phyloP scores from a whole-genome alignment of 2,888 invertebrate species.

The Metalampra italica region DNA sequence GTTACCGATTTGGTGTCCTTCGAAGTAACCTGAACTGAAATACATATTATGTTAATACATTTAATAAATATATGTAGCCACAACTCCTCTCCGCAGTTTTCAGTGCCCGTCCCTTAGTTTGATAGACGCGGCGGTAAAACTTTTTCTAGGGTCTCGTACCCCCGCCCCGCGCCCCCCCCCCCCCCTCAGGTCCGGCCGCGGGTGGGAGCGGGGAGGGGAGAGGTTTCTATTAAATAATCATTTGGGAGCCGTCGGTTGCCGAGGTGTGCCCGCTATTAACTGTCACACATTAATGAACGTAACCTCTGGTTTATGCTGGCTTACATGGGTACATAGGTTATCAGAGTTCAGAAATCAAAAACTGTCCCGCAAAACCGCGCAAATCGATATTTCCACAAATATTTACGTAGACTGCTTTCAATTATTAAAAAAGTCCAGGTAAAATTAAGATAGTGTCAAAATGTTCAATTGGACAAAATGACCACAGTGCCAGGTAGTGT shows the following conservation, averaged over 20 bases:
- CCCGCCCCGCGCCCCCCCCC: conserved; percentile 69
- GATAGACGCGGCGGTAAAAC: conserved; percentile 64
- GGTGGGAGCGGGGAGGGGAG: conserved; percentile 42
- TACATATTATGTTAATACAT: too few relatives aligned
- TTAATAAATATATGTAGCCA: too few relatives aligned
- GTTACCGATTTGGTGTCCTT: too few relatives aligned
- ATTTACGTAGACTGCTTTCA: too few relatives aligned
- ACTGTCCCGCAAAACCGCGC: too few relatives aligned
- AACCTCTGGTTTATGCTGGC: conserved; percentile 27
- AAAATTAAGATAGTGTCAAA: too few relatives aligned
- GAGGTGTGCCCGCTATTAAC: conserved; percentile 56
- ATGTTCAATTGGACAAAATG: too few relatives aligned
- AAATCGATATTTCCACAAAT: too few relatives aligned
- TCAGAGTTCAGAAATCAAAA: too few relatives aligned
- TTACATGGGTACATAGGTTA: conserved; percentile 5
- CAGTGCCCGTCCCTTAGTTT: conserved; percentile 46
- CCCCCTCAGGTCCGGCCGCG: conserved; percentile 48
- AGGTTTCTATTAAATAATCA: conserved; percentile 69
- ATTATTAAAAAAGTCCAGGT: too few relatives aligned
- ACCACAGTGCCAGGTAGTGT: too few relatives aligned
- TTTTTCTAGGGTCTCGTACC: conserved; percentile 65
- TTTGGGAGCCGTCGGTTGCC: conserved; percentile 52
- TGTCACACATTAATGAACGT: conserved; percentile 45
- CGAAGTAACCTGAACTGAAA: too few relatives aligned
- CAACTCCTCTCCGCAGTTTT: conserved; percentile 29